A percentile compares a stretch with the other conserved stretches of the same genome.
phyloP scores from a whole-genome alignment of 2,113 vertebrate species.

The Sisor rabdophorus region DNA sequence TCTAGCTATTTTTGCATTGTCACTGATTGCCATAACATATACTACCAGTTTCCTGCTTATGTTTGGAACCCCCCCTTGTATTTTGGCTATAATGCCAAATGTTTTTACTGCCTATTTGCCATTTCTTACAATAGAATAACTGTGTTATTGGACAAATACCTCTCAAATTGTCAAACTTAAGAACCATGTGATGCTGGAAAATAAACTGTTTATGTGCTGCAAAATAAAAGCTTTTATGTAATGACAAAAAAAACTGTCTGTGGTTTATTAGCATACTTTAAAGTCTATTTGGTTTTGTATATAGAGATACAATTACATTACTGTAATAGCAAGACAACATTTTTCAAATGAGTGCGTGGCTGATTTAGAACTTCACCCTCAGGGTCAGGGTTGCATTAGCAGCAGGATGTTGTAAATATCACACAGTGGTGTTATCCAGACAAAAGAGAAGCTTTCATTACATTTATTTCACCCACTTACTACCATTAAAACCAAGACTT shows the following conservation, averaged over 20 bases:
- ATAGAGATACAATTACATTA: neutral
- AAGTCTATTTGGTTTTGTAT: too few relatives aligned
- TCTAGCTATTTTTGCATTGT: neutral
- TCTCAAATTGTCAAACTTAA: neutral
- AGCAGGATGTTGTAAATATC: slow-evolving; percentile 53
- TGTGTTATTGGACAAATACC: neutral
- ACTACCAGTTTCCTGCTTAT: neutral
- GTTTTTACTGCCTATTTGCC: neutral
- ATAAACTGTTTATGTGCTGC: neutral
- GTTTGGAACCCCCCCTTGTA: neutral
- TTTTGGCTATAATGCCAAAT: neutral
- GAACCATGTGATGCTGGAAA: neutral
- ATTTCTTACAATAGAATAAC: neutral
- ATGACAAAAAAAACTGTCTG: neutral
- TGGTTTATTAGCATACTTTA: too few relatives aligned
- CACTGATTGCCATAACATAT: neutral
- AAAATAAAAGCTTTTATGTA: neutral
- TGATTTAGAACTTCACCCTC: slow-evolving; percentile 27
- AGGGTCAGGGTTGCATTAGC: slow-evolving; percentile 22
- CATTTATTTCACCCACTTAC: slow-evolving; percentile 30
- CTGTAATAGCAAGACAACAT: neutral
- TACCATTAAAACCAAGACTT: slow-evolving; percentile 9
- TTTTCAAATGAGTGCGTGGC: neutral
- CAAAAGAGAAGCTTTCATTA: slow-evolving; percentile 39
- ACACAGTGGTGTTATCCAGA: slow-evolving; percentile 43